phyloP scores from a whole-genome alignment of 2,113 vertebrate species.

The Alectura lathami region DNA sequence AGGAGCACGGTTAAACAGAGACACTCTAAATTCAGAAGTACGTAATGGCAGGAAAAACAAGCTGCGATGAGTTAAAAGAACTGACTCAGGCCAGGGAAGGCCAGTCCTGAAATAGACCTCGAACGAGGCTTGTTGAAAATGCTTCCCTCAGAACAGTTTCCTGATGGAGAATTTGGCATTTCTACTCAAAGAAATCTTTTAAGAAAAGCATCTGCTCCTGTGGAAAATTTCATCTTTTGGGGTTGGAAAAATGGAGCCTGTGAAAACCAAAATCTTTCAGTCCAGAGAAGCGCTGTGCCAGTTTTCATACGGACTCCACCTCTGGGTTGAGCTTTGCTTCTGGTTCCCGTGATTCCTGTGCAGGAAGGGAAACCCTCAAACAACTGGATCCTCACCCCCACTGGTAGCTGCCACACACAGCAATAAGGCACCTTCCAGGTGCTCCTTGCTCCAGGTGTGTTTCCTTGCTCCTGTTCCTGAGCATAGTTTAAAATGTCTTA shows the following conservation, averaged over 20 bases:
- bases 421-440: neutral
- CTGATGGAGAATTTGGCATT: constrained; percentile 67
- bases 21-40: neutral
- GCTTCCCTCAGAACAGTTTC: constrained; percentile 61
- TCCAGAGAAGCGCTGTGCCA: neutral
- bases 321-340: neutral
- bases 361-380: neutral
- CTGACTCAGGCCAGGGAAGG: constrained; percentile 48
- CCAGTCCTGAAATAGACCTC: constrained; percentile 66
- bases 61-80: neutral
- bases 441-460: neutral
- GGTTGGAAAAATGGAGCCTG: constrained; percentile 60
- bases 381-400: neutral
- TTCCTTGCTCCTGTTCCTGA: neutral
- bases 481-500: neutral
- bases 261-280: constrained; percentile 44
- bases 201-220: constrained; percentile 66
- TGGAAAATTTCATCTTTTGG: constrained; percentile 62
- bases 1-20: neutral
- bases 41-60: constrained; percentile 13
- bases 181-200: constrained; percentile 65
- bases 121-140: neutral
- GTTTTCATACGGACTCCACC: constrained; percentile 38
- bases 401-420: neutral
- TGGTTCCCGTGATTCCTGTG: neutral